These are phyloP conservation scores for Bellardia bayeri DNA, from an alignment of 2,888 invertebrate species.

Conservation along the genomic window DNA sequence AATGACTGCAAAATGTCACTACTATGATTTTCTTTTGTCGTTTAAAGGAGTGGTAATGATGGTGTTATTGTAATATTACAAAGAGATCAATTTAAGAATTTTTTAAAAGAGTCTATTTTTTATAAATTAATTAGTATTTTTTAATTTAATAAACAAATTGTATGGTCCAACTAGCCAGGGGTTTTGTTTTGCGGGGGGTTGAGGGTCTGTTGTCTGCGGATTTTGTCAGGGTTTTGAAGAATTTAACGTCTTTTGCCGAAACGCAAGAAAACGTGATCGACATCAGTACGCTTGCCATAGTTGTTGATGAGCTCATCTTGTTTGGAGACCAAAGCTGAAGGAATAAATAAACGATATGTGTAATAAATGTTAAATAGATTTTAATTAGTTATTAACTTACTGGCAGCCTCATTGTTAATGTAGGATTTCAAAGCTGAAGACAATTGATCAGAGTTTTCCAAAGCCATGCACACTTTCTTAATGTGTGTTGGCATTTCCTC, in stretches of 20 bases:
- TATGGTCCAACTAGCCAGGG: slow-evolving; percentile 38
- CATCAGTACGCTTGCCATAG: slow-evolving; percentile 93
- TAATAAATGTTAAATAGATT: slow-evolving; percentile 1
- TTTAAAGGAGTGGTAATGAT: slow-evolving; percentile 17
- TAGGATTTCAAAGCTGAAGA: slow-evolving; percentile 82
- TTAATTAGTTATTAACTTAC: slow-evolving; percentile 76
- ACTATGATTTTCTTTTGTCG: neutral
- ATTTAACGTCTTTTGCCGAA: slow-evolving; percentile 92
- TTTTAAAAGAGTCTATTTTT: slow-evolving; percentile 31
- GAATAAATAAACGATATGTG: neutral
- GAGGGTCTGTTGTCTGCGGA: neutral
- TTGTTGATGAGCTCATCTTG: slow-evolving; percentile 84
- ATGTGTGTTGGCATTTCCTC: slow-evolving; percentile 87
- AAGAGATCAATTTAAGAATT: slow-evolving; percentile 75
- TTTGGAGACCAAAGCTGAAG: slow-evolving; percentile 81
- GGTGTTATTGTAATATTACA: slow-evolving; percentile 71
- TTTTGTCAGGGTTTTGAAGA: neutral
- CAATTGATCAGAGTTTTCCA: slow-evolving; percentile 84
- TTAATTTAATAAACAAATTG: slow-evolving; percentile 17
- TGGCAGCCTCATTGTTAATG: slow-evolving; percentile 83
- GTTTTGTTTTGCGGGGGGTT: neutral
- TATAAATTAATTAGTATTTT: slow-evolving; percentile 20
- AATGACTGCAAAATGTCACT: neutral
- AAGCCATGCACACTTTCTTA: slow-evolving; percentile 86
- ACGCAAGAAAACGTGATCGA: slow-evolving; percentile 95